Base-by-base conservation (phyloP, 1,140 invertebrate genomes). In the Drosophila trapezifrons region DNA sequence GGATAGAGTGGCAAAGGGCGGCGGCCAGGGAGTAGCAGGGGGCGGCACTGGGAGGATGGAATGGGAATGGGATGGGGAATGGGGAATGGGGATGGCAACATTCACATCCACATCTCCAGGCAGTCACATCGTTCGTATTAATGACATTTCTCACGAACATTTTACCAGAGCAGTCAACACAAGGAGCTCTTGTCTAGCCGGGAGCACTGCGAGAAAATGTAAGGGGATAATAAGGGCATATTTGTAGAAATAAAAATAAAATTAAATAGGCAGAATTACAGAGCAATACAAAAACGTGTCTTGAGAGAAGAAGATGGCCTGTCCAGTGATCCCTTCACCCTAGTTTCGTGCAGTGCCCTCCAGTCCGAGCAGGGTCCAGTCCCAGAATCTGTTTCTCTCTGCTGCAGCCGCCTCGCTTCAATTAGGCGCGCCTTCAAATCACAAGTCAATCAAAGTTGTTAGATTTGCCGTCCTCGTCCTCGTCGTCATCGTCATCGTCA, bases 81-180 rank as follows among this genome's bases (percentile, higher is more conserved):
- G 25, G 29, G 47, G 35, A 35, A 35, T n/a, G n/a, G 49, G 54
- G 47, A 18, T 25, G 51, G 40, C 52, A 58, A 45, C 66, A 56
- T 49, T 52, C 78, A 64, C 82, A 73, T 82, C 79, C 76, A 82
- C 78, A 58, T 70, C 45, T 55, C 55, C 69, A 52, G 73, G 73
- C 73, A 58, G 73, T 58, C 75, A 87, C 83, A 85, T 82, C 79
- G 76, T 77, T 83, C 76, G 83, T 87, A 89, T 89, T 87, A 87
- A 87, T 87, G 84, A 87, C 83, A 87, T 87, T 87, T 87, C 83
- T 87, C 83, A 87, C 83, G 83, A 87, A 87, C 84, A 76, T 89
- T 87, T 82, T 84, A 63, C 76, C 54, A 56, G 69, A 76, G 78
- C 78, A 54, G 78, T 79, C 77, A 89, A 64, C 71, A 72, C 47